A percentile compares a stretch with the other conserved stretches of the same genome.
These are phyloP conservation scores for Otus sunia DNA, from an alignment of 2,113 vertebrate species.

Conservation along the genomic window DNA sequence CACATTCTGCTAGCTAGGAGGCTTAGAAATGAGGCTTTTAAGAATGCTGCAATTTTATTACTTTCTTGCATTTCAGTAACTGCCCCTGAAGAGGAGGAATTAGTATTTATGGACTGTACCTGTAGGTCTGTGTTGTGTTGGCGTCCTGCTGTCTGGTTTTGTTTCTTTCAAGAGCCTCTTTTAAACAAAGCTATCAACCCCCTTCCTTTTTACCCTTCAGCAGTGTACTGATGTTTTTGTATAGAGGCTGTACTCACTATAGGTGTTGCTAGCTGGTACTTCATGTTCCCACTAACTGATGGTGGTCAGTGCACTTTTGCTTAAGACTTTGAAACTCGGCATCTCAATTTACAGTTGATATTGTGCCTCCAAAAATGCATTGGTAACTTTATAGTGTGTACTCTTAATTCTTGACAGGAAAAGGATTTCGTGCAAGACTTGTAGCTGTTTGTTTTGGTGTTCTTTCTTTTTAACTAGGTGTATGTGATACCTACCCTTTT, in stretches of 20 bases:
- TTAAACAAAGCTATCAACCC: neutral
- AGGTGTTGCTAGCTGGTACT: neutral
- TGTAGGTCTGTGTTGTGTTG: neutral
- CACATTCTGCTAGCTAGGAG: neutral
- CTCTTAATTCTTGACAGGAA: neutral
- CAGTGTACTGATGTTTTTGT: neutral
- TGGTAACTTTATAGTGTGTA: neutral
- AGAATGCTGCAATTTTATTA: neutral
- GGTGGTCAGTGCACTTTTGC: neutral
- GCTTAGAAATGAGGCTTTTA: neutral
- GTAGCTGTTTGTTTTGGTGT: neutral
- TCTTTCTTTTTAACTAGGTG: neutral
- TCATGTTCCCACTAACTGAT: neutral
- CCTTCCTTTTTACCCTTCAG: conserved; percentile 10
- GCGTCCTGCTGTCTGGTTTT: conserved; percentile 1
- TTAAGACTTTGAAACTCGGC: neutral
- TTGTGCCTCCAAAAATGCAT: neutral
- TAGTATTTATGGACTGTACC: neutral
- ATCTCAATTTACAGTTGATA: neutral
- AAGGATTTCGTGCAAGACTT: neutral
- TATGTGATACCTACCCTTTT: neutral
- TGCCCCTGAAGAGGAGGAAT: neutral
- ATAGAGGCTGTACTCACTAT: neutral
- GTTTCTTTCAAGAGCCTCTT: conserved; percentile 29
- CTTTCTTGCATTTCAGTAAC: conserved; percentile 11